Base-by-base conservation (phyloP, 2,797 vertebrate genomes). In the Enteromius paludinosus region DNA sequence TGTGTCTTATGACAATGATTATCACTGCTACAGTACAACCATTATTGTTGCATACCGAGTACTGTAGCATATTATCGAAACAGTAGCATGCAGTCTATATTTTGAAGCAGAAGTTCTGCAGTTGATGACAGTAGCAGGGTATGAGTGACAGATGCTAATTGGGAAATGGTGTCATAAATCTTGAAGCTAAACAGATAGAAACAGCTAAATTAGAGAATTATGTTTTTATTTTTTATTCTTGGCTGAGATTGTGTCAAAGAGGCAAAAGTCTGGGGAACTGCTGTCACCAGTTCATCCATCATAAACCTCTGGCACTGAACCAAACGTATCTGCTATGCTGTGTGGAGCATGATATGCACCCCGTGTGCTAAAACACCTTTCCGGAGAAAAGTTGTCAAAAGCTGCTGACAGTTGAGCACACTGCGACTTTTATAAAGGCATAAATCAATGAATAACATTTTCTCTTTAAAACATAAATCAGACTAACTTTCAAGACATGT, bases 1-100 rank as follows among this genome's bases (percentile, higher is more conserved):
- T 49, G 52, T 18, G n/a, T 68, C 30, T 25, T 28, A 68, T 41
- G 77, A 49, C 64, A 25, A 35, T 52, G 15, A 79, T 68, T 20
- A 47, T 47, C 17, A 33, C 14, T 59, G 8, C 72, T 74, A 75
- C 33, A 59, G 72, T 74, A 56, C 7, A 10, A 2, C 41, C 33
- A 59, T 35, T 71, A 71, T 54, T 11, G 4, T 41, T 59, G 47
- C 30, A 54, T 23, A 73, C 25, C 1, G 17, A 49, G 25, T 20
- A 30, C 30, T 54, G n/a, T 52, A 56, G 20, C 7, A 20, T 38
- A 56, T 74, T 59, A 59, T 17, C 25, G 25, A 17, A 56, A 73
- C 7, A 12, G 18, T 49, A 65, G 43, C 17, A 35, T 61, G 11
- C 43, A 35, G 14, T 25, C 33, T 52, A 45, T 47, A n/a, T 2